Percentiles rank a stretch among this genome's conserved stretches.
Evolutionary conservation across 2,888 invertebrate genomes (phyloP).

Genomic region (Euplexia lucipara): DNA sequence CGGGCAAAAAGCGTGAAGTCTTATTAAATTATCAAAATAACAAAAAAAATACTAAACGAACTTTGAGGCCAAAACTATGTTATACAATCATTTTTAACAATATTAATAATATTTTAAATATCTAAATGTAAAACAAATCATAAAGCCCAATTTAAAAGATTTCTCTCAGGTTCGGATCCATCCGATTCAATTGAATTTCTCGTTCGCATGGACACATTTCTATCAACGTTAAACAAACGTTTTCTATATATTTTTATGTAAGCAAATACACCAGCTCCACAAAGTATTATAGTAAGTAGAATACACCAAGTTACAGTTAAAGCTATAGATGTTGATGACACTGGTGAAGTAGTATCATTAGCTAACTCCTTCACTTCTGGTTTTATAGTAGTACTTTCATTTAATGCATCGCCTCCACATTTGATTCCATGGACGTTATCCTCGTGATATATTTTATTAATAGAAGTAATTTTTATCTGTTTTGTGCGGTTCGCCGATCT

Average conservation of each 20-base stretch:
- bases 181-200: constrained; percentile 73
- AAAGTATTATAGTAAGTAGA: constrained; percentile 65
- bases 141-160: constrained; percentile 63
- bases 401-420: constrained; percentile 75
- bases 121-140: too few species aligned
- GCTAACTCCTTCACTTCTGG: constrained; percentile 4
- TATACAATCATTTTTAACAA: too few species aligned
- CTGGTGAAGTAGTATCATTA: background rate
- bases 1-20: too few species aligned
- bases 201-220: constrained; percentile 69
- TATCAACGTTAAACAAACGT: constrained; percentile 55
- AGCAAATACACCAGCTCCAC: constrained; percentile 49
- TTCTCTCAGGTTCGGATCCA: constrained; percentile 71
- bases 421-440: constrained; percentile 86
- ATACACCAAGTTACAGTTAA: constrained; percentile 69
- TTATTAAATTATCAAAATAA: too few species aligned
- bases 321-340: constrained; percentile 53
- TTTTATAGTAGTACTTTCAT: constrained; percentile 38
- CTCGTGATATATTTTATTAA: constrained; percentile 84
- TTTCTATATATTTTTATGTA: constrained; percentile 60
- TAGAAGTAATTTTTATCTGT: constrained; percentile 80
- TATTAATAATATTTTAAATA: too few species aligned
- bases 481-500: constrained; percentile 68
- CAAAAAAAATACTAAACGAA: constrained; percentile 25
- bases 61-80: constrained; percentile 9